phyloP scores from a whole-genome alignment of 2,888 invertebrate species.

The Spisula subtruncata region DNA sequence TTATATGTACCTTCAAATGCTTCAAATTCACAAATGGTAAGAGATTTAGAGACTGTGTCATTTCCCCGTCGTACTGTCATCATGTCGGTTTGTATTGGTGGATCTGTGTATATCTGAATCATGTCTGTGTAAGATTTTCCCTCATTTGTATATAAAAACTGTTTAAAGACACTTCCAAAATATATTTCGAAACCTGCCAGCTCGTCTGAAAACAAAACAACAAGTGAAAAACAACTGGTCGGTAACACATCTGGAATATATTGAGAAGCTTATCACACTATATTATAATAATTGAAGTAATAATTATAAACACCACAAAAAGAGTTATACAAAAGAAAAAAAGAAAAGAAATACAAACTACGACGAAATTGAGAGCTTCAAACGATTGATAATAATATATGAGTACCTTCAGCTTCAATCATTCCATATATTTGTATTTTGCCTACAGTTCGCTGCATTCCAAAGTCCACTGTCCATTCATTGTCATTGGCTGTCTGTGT shows the following conservation, averaged over 20 bases:
- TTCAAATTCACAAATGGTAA: constrained; percentile 32
- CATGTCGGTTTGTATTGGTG: not conserved
- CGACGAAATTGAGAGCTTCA: no score
- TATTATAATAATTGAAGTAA: no score
- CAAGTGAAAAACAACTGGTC: no score
- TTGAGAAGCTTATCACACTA: no score
- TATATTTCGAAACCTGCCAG: constrained; percentile 25
- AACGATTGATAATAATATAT: no score
- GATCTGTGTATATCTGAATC: constrained; percentile 10
- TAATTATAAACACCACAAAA: no score
- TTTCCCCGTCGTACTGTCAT: not conserved
- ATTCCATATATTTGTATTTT: constrained; percentile 11
- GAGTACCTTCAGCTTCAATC: constrained; percentile 1
- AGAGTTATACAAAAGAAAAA: no score
- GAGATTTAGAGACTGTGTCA: not conserved
- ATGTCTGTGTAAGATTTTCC: not conserved
- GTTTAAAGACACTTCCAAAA: not conserved
- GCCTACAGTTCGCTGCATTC: not conserved
- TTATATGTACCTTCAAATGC: constrained; percentile 23
- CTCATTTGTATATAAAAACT: constrained; percentile 9
- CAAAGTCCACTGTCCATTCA: not conserved
- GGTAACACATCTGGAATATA: no score
- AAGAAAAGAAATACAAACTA: no score
- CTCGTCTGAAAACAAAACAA: constrained; percentile 31
- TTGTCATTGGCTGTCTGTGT: constrained; percentile 12